Conservation (phyloP, 2,113 vertebrate genomes). For the Polypterus senegalus region DNA sequence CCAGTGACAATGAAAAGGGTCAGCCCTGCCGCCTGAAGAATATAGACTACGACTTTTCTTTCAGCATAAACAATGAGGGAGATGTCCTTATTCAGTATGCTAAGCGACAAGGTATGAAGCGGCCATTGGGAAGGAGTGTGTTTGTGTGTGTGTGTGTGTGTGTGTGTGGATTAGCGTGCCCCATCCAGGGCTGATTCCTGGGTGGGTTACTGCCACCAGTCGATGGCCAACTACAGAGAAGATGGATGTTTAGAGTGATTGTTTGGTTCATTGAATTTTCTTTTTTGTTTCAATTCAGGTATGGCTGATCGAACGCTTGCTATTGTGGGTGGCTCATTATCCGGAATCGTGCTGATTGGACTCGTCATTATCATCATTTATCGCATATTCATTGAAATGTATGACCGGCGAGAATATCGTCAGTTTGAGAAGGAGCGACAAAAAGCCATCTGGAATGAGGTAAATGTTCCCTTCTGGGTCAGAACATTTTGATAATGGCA, state of each 20-base stretch:
- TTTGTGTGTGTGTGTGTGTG: too few species aligned
- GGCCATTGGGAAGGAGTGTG: too few species aligned
- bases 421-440: conserved; percentile 40
- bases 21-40: conserved; percentile 14
- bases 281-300: too few species aligned
- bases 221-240: too few species aligned
- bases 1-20: background rate
- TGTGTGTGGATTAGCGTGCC: too few species aligned
- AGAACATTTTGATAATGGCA: too few species aligned
- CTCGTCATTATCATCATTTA: conserved; percentile 38
- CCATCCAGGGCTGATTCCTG: too few species aligned
- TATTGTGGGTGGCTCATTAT: conserved; percentile 33
- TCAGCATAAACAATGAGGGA: conserved; percentile 13
- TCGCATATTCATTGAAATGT: conserved; percentile 38
- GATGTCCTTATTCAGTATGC: background rate
- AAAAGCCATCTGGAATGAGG: conserved; percentile 44
- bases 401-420: conserved; percentile 42
- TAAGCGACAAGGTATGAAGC: background rate
- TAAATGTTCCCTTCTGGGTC: too few species aligned
- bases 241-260: too few species aligned
- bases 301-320: conserved; percentile 19
- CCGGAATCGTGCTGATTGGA: conserved; percentile 43
- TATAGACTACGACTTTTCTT: background rate
- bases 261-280: too few species aligned
- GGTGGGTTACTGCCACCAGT: too few species aligned